Percentiles rank a stretch among this genome's conserved stretches.
phyloP scores from a whole-genome alignment of 2,113 vertebrate genomes.

The Triplophysa dalaica region DNA sequence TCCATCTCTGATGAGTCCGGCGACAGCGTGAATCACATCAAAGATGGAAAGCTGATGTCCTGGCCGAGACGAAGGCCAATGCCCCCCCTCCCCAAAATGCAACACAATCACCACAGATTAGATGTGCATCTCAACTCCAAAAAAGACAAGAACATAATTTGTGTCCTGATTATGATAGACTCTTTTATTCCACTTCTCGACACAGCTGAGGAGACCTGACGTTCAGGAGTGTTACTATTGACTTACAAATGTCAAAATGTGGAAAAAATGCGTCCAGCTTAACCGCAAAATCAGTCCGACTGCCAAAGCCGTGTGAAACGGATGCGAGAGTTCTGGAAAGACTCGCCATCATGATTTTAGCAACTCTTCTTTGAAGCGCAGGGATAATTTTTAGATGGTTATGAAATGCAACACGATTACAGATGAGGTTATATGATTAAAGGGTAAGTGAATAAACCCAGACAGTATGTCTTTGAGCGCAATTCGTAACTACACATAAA shows the following conservation, averaged over 20 bases:
- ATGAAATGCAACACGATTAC: background rate
- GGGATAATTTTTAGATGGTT: constrained; percentile 11
- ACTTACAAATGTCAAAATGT: constrained; percentile 64
- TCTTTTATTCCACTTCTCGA: constrained; percentile 60
- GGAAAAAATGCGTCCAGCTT: constrained; percentile 47
- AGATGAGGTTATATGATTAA: background rate
- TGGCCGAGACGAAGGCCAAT: constrained; percentile 62
- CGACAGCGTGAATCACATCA: constrained; percentile 71
- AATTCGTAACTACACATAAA: background rate
- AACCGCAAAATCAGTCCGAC: constrained; percentile 53
- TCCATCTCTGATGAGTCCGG: constrained; percentile 80
- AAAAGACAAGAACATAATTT: constrained; percentile 62
- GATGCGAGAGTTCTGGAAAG: constrained; percentile 41
- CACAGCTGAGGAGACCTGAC: constrained; percentile 62
- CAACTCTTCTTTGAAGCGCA: background rate
- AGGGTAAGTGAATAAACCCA: background rate
- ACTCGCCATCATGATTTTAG: background rate
- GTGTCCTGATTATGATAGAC: constrained; percentile 70
- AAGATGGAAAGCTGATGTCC: constrained; percentile 72
- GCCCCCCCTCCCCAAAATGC: constrained; percentile 64
- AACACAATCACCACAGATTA: constrained; percentile 78
- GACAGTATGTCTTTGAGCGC: no score
- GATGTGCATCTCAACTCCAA: constrained; percentile 72
- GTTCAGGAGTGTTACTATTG: constrained; percentile 66
- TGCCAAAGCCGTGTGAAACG: constrained; percentile 10